Evolutionary conservation across 2,797 vertebrate genomes (phyloP), one percentile per base, ranked within the genome.

Genomic region (Eremophila alpestris): DNA sequence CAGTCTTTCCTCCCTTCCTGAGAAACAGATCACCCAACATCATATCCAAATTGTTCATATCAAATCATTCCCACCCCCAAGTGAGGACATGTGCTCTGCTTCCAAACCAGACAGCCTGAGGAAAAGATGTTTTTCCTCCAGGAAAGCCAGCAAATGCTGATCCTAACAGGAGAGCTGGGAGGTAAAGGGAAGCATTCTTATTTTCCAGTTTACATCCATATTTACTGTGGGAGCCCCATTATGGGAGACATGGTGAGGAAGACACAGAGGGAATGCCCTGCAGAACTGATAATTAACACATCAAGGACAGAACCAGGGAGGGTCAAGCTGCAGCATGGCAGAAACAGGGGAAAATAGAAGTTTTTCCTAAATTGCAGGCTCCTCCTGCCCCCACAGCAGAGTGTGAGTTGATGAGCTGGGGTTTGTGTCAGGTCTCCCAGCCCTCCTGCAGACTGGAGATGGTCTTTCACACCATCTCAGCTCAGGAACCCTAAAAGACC

Each of bases 241-340:
- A 46, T 13, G 21, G 1, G 34, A 43, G 49, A 49, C 3, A 43
- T 0, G 1, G 41, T 7, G 2, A 4, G 4, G n/a, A 52, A 59
- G 30, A 67, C 13, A 51, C 18, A 11, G 3, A 48, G 36, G 23
- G 38, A 71, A 58, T 1, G 64, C 52, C 78, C 73, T 34, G 55
- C 41, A 75, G 73, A 70, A 18, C 0, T 49, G 30, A 10, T 56
- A 68, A 85, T 80, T 67, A 85, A 71, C 2, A 3, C 60, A 68
- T 38, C 51, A 74, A 81, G 49, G 82, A 76, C 64, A 81, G 5
- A 36, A 43, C 0, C 4, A 68, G 38, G 38, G 38, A 9, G 5
- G 19, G 15, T 27, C 55, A 67, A 69, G 36, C 55, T 67, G 38
- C 55, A 69, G n/a, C 13, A 5, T 1, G 16, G 77, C 32, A 79